A percentile compares a stretch with the other conserved stretches of the same genome.
Conservation (phyloP, 1,140 invertebrate species). For the Cryptotermes secundus region DNA sequence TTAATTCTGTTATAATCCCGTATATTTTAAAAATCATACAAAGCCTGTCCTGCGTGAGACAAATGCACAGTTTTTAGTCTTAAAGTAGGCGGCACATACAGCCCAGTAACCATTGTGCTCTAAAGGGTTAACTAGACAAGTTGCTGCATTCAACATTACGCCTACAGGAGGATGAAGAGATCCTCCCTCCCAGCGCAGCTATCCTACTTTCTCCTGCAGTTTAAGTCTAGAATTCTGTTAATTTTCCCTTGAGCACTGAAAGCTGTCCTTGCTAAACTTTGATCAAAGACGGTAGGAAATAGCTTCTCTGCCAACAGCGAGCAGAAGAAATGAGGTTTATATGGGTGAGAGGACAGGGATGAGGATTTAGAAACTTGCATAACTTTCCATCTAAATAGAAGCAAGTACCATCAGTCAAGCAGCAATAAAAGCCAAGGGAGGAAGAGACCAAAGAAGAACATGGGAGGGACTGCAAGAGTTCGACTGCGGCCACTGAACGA, state of each 20-base stretch:
- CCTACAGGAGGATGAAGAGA: neutral
- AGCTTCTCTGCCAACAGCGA: neutral
- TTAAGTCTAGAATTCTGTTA: neutral
- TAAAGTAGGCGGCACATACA: too few species aligned
- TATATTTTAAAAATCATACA: too few species aligned
- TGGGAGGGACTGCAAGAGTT: neutral
- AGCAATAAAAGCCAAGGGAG: neutral
- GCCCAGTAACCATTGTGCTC: too few species aligned
- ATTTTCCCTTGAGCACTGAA: conserved; percentile 2
- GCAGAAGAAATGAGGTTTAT: conserved; percentile 2
- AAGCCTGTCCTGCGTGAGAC: too few species aligned
- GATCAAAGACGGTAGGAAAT: neutral
- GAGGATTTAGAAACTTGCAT: neutral
- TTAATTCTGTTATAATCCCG: too few species aligned
- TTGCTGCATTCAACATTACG: neutral
- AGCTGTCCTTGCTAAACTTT: neutral
- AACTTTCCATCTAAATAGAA: conserved; percentile 20
- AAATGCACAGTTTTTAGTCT: too few species aligned
- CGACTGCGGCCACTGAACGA: neutral
- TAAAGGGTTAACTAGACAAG: neutral
- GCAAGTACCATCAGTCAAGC: neutral
- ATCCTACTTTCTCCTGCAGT: neutral
- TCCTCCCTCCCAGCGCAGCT: neutral
- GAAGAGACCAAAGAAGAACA: neutral
- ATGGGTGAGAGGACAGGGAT: neutral